Evolutionary conservation across 2,797 vertebrate genomes (phyloP).

Genomic region (Spinus pinus): DNA sequence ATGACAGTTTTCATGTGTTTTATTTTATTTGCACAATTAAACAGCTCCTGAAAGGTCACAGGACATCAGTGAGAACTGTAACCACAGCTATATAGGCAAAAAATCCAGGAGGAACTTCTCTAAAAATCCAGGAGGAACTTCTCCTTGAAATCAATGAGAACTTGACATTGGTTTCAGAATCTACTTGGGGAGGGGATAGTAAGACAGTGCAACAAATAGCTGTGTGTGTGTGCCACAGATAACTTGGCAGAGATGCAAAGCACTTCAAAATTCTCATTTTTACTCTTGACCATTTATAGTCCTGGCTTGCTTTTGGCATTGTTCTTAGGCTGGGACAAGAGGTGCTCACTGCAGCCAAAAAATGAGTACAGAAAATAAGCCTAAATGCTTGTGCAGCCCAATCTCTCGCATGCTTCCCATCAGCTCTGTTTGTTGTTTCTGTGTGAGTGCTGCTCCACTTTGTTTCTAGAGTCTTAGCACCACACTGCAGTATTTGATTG

Average conservation of each 20-base stretch:
- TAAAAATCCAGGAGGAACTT: not conserved
- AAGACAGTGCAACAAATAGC: not conserved
- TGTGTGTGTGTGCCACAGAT: not conserved
- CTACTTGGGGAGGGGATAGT: not conserved
- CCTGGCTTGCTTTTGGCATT: slow-evolving; percentile 27
- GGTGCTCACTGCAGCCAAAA: slow-evolving; percentile 24
- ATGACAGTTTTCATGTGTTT: not conserved
- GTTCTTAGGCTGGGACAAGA: slow-evolving; percentile 30
- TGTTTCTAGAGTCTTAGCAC: not conserved
- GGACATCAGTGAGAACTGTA: not conserved
- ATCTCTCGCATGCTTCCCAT: not conserved
- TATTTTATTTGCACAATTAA: not conserved
- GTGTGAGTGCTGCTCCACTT: not conserved
- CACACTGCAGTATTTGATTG: not conserved
- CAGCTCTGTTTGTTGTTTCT: slow-evolving; percentile 37
- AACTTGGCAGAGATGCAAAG: not conserved
- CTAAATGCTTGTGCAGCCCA: not conserved
- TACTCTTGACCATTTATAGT: slow-evolving; percentile 41
- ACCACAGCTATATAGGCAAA: not conserved
- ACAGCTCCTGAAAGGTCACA: not conserved
- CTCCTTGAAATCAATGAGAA: not conserved
- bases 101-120: not conserved
- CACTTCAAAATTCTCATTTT: slow-evolving; percentile 29
- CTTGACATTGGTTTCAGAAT: not conserved
- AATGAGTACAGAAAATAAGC: not conserved